phyloP scores from a whole-genome alignment of 1,140 invertebrate species.

The Lasaia peninsularis region DNA sequence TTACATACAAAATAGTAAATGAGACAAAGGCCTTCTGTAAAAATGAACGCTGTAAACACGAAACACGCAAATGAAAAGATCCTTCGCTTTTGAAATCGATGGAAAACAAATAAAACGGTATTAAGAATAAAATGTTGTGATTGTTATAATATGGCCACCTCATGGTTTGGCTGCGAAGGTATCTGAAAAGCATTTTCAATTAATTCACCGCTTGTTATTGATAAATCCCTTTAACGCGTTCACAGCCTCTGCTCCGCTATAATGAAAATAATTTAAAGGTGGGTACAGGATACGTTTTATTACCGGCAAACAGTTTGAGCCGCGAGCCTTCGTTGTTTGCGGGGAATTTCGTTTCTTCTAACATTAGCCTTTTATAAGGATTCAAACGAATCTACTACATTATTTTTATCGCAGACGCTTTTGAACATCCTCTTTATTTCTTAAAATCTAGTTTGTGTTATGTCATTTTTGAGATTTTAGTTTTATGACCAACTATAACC shows the following conservation, averaged over 20 bases:
- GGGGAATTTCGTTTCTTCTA: neutral
- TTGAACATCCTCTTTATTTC: no score
- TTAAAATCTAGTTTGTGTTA: no score
- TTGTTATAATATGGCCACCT: slow-evolving; percentile 1
- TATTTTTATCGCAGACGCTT: no score
- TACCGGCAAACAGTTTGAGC: neutral
- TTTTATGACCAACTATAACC: no score
- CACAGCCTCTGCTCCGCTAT: slow-evolving; percentile 15
- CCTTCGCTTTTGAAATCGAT: no score
- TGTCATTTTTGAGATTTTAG: no score
- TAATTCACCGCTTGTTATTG: slow-evolving; percentile 24
- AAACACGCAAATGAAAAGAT: no score
- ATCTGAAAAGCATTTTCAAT: slow-evolving; percentile 23
- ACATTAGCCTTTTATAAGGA: neutral
- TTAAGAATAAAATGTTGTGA: neutral
- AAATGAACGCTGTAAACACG: no score
- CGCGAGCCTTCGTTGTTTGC: neutral
- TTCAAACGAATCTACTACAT: no score
- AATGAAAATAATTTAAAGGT: slow-evolving; percentile 26
- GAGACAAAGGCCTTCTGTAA: no score
- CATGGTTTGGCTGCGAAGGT: slow-evolving; percentile 7
- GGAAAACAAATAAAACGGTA: neutral
- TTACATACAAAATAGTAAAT: no score
- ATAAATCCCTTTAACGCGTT: slow-evolving; percentile 20
- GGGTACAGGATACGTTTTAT: slow-evolving; percentile 7